Conservation (phyloP, 1,140 invertebrate species). For the Eufriesea mexicana region DNA sequence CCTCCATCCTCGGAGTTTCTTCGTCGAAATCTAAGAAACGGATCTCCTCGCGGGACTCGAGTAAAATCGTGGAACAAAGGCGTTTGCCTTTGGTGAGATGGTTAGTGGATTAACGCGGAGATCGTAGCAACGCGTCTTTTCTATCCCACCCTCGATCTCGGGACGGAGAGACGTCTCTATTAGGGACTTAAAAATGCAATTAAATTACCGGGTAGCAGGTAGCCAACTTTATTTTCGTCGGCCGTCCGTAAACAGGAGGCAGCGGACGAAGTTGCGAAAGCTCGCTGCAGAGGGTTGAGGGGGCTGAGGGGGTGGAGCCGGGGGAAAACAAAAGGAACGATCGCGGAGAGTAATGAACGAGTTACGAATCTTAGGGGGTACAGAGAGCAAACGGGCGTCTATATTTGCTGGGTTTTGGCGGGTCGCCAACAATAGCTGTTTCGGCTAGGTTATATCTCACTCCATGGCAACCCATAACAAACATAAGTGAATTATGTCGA, state of each 20-base stretch:
- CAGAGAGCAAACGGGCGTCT: constrained; percentile 54
- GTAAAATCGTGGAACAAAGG: no score
- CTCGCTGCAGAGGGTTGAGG: not conserved
- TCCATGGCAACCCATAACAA: constrained; percentile 80
- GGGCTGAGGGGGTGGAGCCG: not conserved
- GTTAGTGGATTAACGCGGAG: no score
- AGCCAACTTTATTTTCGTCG: constrained; percentile 7
- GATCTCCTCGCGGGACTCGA: no score
- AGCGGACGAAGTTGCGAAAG: constrained; percentile 16
- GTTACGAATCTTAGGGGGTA: constrained; percentile 43
- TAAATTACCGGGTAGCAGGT: not conserved
- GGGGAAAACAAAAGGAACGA: constrained; percentile 7
- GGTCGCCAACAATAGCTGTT: constrained; percentile 77
- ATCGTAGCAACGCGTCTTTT: not conserved
- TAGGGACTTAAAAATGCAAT: not conserved
- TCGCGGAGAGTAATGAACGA: constrained; percentile 36
- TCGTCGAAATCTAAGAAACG: not conserved
- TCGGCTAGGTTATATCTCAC: constrained; percentile 77
- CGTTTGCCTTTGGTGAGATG: no score
- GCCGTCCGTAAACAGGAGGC: constrained; percentile 16
- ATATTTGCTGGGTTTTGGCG: constrained; percentile 77
- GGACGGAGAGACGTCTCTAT: not conserved
- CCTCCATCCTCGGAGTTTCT: not conserved
- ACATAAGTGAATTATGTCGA: constrained; percentile 81
- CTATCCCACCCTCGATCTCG: not conserved